Percentiles rank a stretch among this genome's conserved stretches.
These are phyloP conservation scores for Pantherophis vulpinus DNA, from an alignment of 2,797 vertebrate genomes.

Conservation along the genomic window DNA sequence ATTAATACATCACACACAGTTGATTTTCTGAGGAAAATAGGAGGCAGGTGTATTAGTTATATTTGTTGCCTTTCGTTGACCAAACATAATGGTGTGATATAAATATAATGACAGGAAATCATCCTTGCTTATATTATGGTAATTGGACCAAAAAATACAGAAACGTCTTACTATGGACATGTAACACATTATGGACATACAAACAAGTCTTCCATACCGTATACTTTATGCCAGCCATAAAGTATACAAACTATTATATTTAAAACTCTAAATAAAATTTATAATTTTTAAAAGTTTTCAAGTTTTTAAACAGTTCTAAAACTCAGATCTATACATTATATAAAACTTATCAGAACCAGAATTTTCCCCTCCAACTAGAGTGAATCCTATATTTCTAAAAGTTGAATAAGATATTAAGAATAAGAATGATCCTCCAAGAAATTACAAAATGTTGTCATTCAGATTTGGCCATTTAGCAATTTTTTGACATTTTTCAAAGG, in stretches of 20 bases:
- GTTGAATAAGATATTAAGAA: neutral
- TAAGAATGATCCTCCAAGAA: neutral
- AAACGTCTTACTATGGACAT: neutral
- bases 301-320: neutral
- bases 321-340: neutral
- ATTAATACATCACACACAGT: neutral
- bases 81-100: neutral
- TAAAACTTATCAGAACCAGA: neutral
- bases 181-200: neutral
- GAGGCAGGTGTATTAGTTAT: neutral
- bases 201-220: neutral
- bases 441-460: neutral
- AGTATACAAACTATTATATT: neutral
- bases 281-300: neutral
- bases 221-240: neutral
- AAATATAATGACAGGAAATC: neutral
- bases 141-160: neutral
- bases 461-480: neutral
- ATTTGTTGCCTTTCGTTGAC: neutral
- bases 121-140: neutral
- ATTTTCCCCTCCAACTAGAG: neutral
- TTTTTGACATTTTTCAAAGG: neutral
- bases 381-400: neutral
- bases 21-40: neutral
- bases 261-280: neutral